These are phyloP conservation scores for Phaethornis superciliosus DNA, from an alignment of 2,113 vertebrate genomes.

Conservation along the genomic window DNA sequence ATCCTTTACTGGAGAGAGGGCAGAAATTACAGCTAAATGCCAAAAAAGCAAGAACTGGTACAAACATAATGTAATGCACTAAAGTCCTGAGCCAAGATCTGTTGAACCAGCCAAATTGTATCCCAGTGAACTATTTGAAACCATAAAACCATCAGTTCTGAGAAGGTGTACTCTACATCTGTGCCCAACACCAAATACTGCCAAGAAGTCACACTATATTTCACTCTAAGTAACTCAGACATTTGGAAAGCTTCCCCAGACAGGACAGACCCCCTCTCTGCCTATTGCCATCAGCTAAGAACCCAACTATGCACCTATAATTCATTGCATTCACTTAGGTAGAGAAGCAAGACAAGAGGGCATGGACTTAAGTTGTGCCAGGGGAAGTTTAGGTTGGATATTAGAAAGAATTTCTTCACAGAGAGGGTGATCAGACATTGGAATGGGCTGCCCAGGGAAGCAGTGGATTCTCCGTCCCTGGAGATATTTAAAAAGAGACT, in stretches of 20 bases:
- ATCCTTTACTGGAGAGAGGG: not conserved
- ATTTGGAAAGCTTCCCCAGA: not conserved
- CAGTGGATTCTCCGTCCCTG: too few species aligned
- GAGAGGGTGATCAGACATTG: too few species aligned
- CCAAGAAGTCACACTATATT: not conserved
- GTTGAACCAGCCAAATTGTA: conserved; percentile 21
- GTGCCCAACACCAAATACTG: not conserved
- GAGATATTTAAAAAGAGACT: too few species aligned
- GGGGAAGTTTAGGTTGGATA: too few species aligned
- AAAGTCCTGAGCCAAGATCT: not conserved
- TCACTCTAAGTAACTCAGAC: not conserved
- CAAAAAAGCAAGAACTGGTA: conserved; percentile 2
- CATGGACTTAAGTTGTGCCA: too few species aligned
- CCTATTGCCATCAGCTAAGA: not conserved
- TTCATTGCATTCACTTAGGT: not conserved
- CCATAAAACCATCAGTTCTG: not conserved
- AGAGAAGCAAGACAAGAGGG: too few species aligned
- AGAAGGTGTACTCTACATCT: not conserved
- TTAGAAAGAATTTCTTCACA: too few species aligned
- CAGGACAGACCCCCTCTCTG: not conserved
- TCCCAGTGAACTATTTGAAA: not conserved
- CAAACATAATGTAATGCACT: not conserved
- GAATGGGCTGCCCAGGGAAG: too few species aligned
- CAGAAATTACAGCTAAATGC: not conserved
- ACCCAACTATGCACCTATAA: not conserved